These are phyloP conservation scores for Tringa solitaria DNA, from an alignment of 2,113 vertebrate species.

Conservation along the genomic window DNA sequence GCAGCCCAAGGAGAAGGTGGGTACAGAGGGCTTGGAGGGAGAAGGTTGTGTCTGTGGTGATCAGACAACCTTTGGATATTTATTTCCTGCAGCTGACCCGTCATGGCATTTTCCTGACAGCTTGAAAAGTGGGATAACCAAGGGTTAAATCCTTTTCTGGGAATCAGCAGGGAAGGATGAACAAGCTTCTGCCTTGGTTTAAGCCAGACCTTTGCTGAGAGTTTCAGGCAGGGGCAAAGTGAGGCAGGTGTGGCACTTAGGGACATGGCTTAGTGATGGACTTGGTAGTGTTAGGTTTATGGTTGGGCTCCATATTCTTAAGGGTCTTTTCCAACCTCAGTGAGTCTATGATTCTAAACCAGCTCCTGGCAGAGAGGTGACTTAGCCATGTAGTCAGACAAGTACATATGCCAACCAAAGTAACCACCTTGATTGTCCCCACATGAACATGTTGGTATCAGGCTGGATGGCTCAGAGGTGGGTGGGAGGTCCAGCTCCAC, in stretches of 20 bases:
- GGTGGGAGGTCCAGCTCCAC: rapidly evolving
- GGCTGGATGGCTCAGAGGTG: not conserved
- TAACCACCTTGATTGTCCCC: rapidly evolving
- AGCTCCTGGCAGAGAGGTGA: not conserved
- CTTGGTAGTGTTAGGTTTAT: not conserved
- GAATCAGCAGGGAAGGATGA: not conserved
- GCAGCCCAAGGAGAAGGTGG: not conserved
- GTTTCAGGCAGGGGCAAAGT: not conserved
- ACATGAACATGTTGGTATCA: rapidly evolving
- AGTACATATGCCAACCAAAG: not conserved
- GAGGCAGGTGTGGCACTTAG: not conserved
- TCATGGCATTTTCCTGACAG: rapidly evolving
- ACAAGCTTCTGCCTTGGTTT: not conserved
- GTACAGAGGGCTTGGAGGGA: not conserved
- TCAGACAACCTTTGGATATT: rapidly evolving
- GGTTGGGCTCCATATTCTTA: rapidly evolving
- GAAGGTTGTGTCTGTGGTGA: rapidly evolving
- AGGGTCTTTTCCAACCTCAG: not conserved
- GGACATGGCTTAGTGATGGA: not conserved
- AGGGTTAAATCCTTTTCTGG: not conserved
- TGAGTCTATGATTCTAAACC: not conserved
- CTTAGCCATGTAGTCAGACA: not conserved
- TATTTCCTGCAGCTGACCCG: not conserved
- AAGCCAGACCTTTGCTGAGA: not conserved
- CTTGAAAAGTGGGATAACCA: not conserved